Conservation (phyloP, 1,140 invertebrate genomes). For the Drosophila takahashii region DNA sequence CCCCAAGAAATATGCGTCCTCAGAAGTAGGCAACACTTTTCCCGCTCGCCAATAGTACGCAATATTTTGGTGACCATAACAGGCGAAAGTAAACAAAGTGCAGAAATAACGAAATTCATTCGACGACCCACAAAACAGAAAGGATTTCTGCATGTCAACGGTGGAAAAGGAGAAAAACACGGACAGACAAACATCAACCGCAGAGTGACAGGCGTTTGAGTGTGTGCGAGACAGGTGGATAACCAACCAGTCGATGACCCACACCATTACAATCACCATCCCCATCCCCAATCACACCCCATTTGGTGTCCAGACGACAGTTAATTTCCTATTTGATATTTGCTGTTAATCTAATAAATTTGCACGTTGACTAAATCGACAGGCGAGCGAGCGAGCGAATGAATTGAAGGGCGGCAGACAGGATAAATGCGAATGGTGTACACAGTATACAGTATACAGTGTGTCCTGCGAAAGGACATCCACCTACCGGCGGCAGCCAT, state of each 20-base stretch:
- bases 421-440: not conserved
- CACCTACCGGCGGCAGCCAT: slow-evolving; percentile 9
- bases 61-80: not conserved
- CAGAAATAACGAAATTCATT: slow-evolving; percentile 10
- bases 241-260: slow-evolving; percentile 11
- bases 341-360: slow-evolving; percentile 83
- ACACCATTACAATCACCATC: not conserved
- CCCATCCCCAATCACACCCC: not conserved
- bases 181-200: slow-evolving; percentile 18
- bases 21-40: slow-evolving; percentile 1
- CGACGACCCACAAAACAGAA: slow-evolving; percentile 17
- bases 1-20: not conserved
- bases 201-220: slow-evolving; percentile 27
- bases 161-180: not conserved
- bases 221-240: slow-evolving; percentile 25
- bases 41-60: not conserved
- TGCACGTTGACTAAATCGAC: slow-evolving; percentile 61
- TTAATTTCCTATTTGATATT: slow-evolving; percentile 83
- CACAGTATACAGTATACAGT: not conserved
- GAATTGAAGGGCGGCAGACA: slow-evolving; percentile 40
- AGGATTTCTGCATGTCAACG: slow-evolving; percentile 30
- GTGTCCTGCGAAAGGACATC: slow-evolving; percentile 1
- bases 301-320: slow-evolving; percentile 68
- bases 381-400: slow-evolving; percentile 35
- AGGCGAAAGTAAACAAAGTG: not conserved